A percentile compares a stretch with the other conserved stretches of the same genome.
phyloP scores from a whole-genome alignment of 2,113 vertebrate species.

The Chaetops frenatus region DNA sequence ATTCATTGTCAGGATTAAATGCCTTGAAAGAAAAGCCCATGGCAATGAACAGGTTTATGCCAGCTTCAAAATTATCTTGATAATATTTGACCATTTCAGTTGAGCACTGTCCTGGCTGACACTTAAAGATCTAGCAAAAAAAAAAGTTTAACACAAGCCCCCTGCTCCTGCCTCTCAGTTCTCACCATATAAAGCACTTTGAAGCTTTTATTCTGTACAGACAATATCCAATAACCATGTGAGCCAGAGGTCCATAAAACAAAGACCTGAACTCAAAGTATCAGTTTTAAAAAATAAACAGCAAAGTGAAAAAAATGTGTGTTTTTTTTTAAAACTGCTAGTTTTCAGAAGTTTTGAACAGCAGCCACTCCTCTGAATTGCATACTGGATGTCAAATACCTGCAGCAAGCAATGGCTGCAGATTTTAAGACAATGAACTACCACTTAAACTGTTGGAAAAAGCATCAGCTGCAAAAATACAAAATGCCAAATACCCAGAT shows the following conservation, averaged over 20 bases:
- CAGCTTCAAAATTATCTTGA: not conserved
- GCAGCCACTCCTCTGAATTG: not conserved
- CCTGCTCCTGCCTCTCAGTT: not conserved
- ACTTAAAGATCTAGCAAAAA: not conserved
- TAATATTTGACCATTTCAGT: not conserved
- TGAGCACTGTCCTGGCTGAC: not conserved
- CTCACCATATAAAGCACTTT: not conserved
- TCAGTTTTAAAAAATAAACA: not conserved
- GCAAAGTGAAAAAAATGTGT: not conserved
- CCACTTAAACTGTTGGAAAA: not conserved
- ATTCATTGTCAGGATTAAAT: constrained; percentile 97
- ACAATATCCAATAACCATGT: not conserved
- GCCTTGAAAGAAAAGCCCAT: constrained; percentile 73
- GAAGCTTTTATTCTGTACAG: not conserved
- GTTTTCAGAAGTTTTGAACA: not conserved
- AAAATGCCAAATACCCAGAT: not conserved
- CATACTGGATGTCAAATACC: not conserved
- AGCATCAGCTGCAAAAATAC: not conserved
- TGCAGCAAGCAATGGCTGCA: not conserved
- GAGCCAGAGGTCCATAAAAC: not conserved
- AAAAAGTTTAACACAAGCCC: not conserved
- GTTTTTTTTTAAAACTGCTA: not conserved
- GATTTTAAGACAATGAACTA: not conserved
- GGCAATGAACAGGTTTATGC: not conserved
- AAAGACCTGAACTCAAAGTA: not conserved